A percentile compares a stretch with the other conserved stretches of the same genome.
Evolutionary conservation across 2,888 invertebrate genomes (phyloP).

Genomic region (Ligdia adustata): DNA sequence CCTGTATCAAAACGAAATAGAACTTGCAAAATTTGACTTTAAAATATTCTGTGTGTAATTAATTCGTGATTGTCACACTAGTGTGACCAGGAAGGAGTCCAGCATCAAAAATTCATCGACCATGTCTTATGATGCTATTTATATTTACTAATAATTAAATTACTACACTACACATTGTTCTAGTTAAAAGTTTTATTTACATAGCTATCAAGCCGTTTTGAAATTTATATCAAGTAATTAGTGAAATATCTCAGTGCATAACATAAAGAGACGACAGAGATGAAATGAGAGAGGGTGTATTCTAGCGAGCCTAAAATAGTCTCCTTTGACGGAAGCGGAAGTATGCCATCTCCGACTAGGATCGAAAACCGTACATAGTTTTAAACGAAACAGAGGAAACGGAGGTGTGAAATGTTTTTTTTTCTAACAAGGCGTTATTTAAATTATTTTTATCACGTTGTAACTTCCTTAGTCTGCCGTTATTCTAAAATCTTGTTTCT

Average conservation of each 20-base stretch:
- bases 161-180: no score
- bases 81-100: no score
- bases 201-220: no score
- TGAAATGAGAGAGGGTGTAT: conserved; percentile 43
- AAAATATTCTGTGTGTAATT: not conserved
- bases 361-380: conserved; percentile 43
- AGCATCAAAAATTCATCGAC: no score
- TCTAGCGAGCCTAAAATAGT: conserved; percentile 42
- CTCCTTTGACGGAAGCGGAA: conserved; percentile 49
- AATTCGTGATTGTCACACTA: no score
- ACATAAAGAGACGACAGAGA: conserved; percentile 46
- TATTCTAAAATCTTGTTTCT: no score
- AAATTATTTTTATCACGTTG: conserved; percentile 7
- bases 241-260: conserved; percentile 32
- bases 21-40: not conserved
- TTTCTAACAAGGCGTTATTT: conserved; percentile 30
- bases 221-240: no score
- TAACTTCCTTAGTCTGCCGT: no score
- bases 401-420: conserved; percentile 33
- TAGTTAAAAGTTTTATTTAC: no score
- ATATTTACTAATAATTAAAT: no score
- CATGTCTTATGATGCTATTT: no score
- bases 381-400: conserved; percentile 11
- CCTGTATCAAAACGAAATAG: conserved; percentile 2
- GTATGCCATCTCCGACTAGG: conserved; percentile 49